Base-by-base conservation (phyloP, 2,113 vertebrate genomes). In the Gasterosteus nipponicus region DNA sequence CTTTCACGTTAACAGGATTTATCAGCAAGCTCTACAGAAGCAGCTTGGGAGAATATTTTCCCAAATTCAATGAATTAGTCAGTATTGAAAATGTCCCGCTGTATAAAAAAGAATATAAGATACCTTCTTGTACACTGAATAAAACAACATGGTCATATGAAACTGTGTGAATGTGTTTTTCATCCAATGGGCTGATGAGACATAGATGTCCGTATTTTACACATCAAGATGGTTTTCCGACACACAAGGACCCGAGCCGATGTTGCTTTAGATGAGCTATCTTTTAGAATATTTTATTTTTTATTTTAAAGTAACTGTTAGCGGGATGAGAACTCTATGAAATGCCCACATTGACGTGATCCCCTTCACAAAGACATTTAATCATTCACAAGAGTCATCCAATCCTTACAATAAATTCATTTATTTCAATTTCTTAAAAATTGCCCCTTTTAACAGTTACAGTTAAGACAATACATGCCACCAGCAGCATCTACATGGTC, bases 1-100 rank as follows among this genome's bases (percentile, higher is more conserved):
- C 60, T 75, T 86, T 80, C 76, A 66, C 56, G 66, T 70, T 59
- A 6, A 56, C 63, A 42, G 53, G 69, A 61, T 81, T 81, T 68
- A 71, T 14, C 44, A 22, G 22, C 18, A 46, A 29, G 31, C 46
- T 12, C 19, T 19, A 56, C 47, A 74, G 53, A 60, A 59, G 15
- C 47, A 35, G 56, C n/a, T n/a, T 10, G 5, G 39, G 57, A 35
- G 38, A 78, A 68, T 38, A 78, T 26, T 68, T 42, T 9, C 16
- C 47, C 2, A 38, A 31, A 46, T 19, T 26, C n/a, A 70, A 7
- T 57, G 10, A 67, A 39, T 53, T 15, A 66, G 64, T 42, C 29
- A 68, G n/a, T 22, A 65, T 67, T 68, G 35, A 16, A 33, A 57
- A 59, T 10, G 18, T 9, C 15, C 29, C 18, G 31, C 12, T 14